phyloP scores from a whole-genome alignment of 2,888 invertebrate genomes.

The Noctua pronuba region DNA sequence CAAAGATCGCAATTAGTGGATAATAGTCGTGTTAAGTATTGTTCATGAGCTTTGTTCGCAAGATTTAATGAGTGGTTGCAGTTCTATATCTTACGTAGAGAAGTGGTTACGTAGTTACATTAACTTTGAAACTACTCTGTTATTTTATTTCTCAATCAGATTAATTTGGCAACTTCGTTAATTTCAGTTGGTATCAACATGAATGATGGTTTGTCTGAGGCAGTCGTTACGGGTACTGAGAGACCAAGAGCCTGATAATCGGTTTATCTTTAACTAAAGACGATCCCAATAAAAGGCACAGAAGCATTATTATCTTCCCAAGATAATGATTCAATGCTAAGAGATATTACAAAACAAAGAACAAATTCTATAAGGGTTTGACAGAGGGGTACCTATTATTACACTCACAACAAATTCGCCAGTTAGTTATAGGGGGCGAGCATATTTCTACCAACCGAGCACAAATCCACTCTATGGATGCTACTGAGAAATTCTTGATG shows the following conservation, averaged over 20 bases:
- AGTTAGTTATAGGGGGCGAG: neutral
- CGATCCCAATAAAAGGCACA: neutral
- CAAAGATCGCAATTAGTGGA: conserved; percentile 28
- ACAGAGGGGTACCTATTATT: neutral
- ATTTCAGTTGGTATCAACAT: neutral
- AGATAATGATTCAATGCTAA: neutral
- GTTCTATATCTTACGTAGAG: neutral
- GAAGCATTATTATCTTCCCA: no score
- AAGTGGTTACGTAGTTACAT: no score
- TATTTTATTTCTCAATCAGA: neutral
- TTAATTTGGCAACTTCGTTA: neutral
- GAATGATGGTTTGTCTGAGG: neutral
- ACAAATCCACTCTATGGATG: neutral
- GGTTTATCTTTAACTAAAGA: accelerated
- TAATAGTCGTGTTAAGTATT: conserved; percentile 4
- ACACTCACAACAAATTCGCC: neutral
- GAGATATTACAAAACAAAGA: neutral
- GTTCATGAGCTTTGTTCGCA: neutral
- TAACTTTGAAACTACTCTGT: neutral
- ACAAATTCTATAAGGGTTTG: no score
- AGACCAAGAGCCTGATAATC: neutral
- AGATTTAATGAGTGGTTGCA: conserved; percentile 1
- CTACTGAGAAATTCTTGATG: neutral
- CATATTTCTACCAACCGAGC: neutral
- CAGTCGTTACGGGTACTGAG: neutral